Evolutionary conservation across 2,113 vertebrate species (phyloP).

Genomic region (Notothenia coriiceps): DNA sequence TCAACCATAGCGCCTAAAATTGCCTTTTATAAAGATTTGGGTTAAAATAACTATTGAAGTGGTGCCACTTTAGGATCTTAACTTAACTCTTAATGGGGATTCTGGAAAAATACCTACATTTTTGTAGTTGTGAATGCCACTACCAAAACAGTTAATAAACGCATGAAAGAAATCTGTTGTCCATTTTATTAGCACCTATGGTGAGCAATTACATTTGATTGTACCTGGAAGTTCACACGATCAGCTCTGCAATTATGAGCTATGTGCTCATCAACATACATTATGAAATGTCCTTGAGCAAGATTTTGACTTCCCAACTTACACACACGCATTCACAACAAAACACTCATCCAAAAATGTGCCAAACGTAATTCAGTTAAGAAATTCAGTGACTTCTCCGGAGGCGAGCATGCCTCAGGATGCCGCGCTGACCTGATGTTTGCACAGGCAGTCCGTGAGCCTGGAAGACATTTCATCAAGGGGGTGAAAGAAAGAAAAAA

Average conservation of each 20-base stretch:
- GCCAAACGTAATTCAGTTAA: background rate
- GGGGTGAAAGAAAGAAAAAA: slow-evolving; percentile 45
- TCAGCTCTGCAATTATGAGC: background rate
- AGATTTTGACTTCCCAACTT: slow-evolving; percentile 5
- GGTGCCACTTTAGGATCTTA: too few species aligned
- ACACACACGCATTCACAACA: background rate
- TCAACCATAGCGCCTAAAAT: too few species aligned
- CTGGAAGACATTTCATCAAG: slow-evolving; percentile 49
- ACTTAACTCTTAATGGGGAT: too few species aligned
- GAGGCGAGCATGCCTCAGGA: slow-evolving; percentile 28
- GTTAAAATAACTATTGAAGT: too few species aligned
- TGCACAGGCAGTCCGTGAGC: slow-evolving; percentile 24
- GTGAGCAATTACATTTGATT: background rate
- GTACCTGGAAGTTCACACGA: background rate
- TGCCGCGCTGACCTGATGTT: background rate
- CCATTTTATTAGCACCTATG: background rate
- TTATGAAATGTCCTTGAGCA: slow-evolving; percentile 43
- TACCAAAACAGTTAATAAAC: background rate
- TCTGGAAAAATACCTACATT: too few species aligned
- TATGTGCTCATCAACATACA: slow-evolving; percentile 15
- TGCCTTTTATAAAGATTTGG: too few species aligned
- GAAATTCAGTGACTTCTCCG: slow-evolving; percentile 14
- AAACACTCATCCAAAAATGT: background rate
- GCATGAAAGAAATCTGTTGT: background rate
- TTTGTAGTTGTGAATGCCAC: background rate